Evolutionary conservation across 2,797 vertebrate genomes (phyloP).

Genomic region (Onychomys leucogaster): DNA sequence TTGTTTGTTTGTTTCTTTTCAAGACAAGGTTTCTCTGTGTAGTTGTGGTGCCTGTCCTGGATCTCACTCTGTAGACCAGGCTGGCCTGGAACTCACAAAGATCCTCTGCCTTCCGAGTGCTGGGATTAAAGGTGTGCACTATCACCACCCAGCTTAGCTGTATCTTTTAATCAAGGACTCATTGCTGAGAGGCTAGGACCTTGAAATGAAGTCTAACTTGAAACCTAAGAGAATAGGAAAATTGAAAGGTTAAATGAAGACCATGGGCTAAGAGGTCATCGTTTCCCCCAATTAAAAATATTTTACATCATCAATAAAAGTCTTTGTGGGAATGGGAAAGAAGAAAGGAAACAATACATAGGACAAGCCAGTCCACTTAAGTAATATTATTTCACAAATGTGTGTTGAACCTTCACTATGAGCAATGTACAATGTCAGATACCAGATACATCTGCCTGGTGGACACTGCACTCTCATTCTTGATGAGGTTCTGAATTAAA

Average conservation of each 20-base stretch:
- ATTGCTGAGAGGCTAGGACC: not conserved
- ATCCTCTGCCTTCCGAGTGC: too few relatives aligned
- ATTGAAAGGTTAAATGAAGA: not conserved
- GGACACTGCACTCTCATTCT: not conserved
- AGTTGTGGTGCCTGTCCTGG: too few relatives aligned
- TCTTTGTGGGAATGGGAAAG: not conserved
- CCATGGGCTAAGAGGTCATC: not conserved
- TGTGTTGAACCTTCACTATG: not conserved
- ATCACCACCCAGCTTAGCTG: too few relatives aligned
- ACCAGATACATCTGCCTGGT: not conserved
- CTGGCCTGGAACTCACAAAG: too few relatives aligned
- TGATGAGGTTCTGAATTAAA: not conserved
- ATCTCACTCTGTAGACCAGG: too few relatives aligned
- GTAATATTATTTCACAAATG: not conserved
- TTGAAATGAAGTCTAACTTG: not conserved
- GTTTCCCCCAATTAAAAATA: not conserved
- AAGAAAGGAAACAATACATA: not conserved
- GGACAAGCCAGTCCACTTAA: not conserved
- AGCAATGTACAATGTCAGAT: not conserved
- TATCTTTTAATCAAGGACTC: not conserved
- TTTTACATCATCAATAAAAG: not conserved
- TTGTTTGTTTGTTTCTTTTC: too few relatives aligned
- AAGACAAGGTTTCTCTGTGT: too few relatives aligned
- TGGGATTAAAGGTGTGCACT: too few relatives aligned
- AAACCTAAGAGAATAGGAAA: not conserved